Conservation (phyloP, 2,888 invertebrate genomes). For the Carpatolechia fugitivella region DNA sequence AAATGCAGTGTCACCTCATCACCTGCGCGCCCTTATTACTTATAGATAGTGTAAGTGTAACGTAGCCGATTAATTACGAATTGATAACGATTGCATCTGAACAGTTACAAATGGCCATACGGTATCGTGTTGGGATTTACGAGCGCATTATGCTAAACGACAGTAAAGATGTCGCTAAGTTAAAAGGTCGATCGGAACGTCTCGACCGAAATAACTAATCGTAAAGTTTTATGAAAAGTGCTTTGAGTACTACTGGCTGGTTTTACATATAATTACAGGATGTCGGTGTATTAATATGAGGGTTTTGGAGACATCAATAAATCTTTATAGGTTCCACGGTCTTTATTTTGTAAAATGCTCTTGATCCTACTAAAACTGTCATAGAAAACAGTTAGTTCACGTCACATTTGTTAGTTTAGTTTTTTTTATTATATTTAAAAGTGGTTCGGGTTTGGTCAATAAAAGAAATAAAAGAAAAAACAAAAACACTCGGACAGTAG, state of each 20-base stretch:
- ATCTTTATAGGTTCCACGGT: not conserved
- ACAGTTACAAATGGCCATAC: conserved; percentile 41
- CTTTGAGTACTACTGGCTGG: conserved; percentile 4
- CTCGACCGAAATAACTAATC: conserved; percentile 52
- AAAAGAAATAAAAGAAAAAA: not conserved
- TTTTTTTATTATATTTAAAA: too few species aligned
- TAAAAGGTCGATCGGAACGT: conserved; percentile 65
- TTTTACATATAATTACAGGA: conserved; percentile 10
- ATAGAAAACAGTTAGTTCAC: too few species aligned
- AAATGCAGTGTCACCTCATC: too few species aligned
- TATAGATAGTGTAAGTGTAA: conserved; percentile 16
- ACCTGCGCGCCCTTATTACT: conserved; percentile 20
- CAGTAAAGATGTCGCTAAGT: conserved; percentile 51
- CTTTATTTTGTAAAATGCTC: not conserved
- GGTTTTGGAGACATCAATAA: conserved; percentile 2
- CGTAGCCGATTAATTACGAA: conserved; percentile 47
- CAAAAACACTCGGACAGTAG: not conserved
- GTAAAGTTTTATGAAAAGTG: conserved; percentile 50
- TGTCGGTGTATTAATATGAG: conserved; percentile 4
- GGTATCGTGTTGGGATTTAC: conserved; percentile 45
- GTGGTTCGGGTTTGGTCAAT: too few species aligned
- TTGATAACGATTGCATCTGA: conserved; percentile 44
- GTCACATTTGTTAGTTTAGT: too few species aligned
- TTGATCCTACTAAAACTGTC: too few species aligned
- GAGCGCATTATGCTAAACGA: conserved; percentile 51